Percentiles rank a stretch among this genome's conserved stretches.
Conservation (phyloP, 2,888 invertebrate genomes). For the Papilio gigon region DNA sequence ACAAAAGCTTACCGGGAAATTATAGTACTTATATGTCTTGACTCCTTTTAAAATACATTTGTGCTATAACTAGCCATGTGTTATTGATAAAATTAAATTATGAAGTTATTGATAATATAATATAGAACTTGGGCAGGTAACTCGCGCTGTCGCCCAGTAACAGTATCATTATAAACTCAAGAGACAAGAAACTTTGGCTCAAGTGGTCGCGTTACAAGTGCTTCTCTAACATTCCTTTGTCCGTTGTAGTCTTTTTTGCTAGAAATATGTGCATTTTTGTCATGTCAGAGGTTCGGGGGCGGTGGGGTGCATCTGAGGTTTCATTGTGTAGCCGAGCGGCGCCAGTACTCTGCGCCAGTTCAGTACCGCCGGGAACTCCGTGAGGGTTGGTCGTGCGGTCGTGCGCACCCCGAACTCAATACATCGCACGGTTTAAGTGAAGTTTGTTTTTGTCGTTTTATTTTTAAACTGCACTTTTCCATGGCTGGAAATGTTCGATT, state of each 20-base stretch:
- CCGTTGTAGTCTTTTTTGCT: constrained; percentile 57
- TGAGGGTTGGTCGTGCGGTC: constrained; percentile 65
- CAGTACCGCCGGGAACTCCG: constrained; percentile 69
- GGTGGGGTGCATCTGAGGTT: constrained; percentile 65
- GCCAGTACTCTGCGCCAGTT: constrained; percentile 50
- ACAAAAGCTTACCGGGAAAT: background rate
- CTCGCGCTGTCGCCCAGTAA: constrained; percentile 50
- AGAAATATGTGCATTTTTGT: constrained; percentile 73
- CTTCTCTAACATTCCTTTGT: constrained; percentile 67
- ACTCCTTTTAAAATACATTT: background rate
- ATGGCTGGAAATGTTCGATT: constrained; percentile 34
- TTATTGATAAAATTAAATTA: too few relatives aligned
- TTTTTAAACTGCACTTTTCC: constrained; percentile 10
- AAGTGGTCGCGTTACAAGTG: constrained; percentile 51
- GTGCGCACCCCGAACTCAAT: constrained; percentile 42
- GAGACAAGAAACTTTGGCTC: constrained; percentile 53
- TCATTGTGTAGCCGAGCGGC: constrained; percentile 62
- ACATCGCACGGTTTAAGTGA: constrained; percentile 59
- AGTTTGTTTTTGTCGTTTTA: constrained; percentile 54
- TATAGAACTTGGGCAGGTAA: constrained; percentile 54
- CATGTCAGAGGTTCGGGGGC: constrained; percentile 54
- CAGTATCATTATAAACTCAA: constrained; percentile 52
- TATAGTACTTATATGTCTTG: background rate
- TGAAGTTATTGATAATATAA: background rate
- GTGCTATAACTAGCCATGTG: too few relatives aligned